Evolutionary conservation across 2,888 invertebrate genomes (phyloP).

Genomic region (Venusia cambrica): DNA sequence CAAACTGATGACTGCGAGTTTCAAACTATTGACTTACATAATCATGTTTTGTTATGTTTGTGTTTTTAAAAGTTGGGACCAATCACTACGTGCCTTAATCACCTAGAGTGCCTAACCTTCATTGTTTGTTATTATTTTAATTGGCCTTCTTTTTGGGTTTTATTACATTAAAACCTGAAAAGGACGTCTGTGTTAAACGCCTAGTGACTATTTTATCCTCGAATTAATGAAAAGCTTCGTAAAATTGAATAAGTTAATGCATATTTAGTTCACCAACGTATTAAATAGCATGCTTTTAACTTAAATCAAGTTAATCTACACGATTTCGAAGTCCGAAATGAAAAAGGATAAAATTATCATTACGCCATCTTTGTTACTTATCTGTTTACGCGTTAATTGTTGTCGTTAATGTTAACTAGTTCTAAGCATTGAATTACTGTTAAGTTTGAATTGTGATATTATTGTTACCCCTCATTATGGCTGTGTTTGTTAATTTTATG

Average conservation of each 20-base stretch:
- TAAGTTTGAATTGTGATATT: slow-evolving; percentile 68
- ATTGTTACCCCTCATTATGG: slow-evolving; percentile 56
- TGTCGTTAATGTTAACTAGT: slow-evolving; percentile 60
- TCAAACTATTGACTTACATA: too few species aligned
- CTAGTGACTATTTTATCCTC: slow-evolving; percentile 53
- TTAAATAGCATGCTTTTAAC: too few species aligned
- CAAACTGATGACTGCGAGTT: too few species aligned
- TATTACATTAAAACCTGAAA: slow-evolving; percentile 24
- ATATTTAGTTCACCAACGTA: slow-evolving; percentile 20
- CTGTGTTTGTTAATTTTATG: slow-evolving; percentile 81
- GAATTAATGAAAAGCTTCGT: too few species aligned
- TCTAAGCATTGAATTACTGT: slow-evolving; percentile 74
- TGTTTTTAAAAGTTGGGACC: slow-evolving; percentile 35
- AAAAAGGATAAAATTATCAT: slow-evolving; percentile 67
- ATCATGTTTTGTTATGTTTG: slow-evolving; percentile 19
- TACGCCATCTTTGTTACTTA: too few species aligned
- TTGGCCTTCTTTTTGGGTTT: slow-evolving; percentile 52
- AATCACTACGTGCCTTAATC: slow-evolving; percentile 68
- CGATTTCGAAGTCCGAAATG: too few species aligned
- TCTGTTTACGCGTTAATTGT: slow-evolving; percentile 43
- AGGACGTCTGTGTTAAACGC: slow-evolving; percentile 26
- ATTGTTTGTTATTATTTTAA: slow-evolving; percentile 31
- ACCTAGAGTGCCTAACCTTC: slow-evolving; percentile 55
- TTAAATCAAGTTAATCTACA: too few species aligned
- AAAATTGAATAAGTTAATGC: too few species aligned